Evolutionary conservation across 1,140 invertebrate genomes (phyloP), one percentile per base, ranked within the genome.

Genomic region (Diprion similis): DNA sequence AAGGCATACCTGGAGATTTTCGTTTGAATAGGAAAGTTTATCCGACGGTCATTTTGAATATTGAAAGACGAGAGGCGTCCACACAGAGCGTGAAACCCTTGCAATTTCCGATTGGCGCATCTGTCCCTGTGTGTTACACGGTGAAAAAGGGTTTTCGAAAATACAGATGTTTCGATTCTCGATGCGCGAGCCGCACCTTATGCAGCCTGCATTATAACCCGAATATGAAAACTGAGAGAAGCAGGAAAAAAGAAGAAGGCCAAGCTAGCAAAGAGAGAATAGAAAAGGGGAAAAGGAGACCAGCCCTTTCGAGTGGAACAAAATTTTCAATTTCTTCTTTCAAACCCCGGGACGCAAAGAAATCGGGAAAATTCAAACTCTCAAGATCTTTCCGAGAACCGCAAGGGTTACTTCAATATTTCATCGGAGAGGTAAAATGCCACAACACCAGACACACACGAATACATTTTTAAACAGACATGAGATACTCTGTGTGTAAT

Each of bases 91-190:
- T 37, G 24, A 37, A 84, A 80, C 84, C 85, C 82, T 84, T 81
- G 24, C 24, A 37, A 37, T 37, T 37, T 37, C 24, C 0, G 24
- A 37, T 37, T 37, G 24, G 24, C 81, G 79, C 84, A 83, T 86
- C 82, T 83, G 83, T 82, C 81, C 78, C 79, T 76, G n/a, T 68
- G 71, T 72, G 79, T 37, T 37, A 37, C 6, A 37, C 24, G 78
- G 82, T 83, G 82, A 79, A 79, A 79, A 80, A 79, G 76, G 75
- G 74, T 71, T 79, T 80, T 80, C 78, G 68, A 78, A 82, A 81
- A 85, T 83, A 83, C 84, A 85, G 83, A 85, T 83, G 82, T 81
- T 79, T 73, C 74, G 68, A 46, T 24, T n/a, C 68, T n/a, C n/a
- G n/a, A n/a, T 10, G 19, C 46, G 69, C 46, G 46, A 46, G 46